Evolutionary conservation across 2,113 vertebrate species (phyloP), one percentile per base, ranked within the genome.

Genomic region (Gallinago paraguaiae): DNA sequence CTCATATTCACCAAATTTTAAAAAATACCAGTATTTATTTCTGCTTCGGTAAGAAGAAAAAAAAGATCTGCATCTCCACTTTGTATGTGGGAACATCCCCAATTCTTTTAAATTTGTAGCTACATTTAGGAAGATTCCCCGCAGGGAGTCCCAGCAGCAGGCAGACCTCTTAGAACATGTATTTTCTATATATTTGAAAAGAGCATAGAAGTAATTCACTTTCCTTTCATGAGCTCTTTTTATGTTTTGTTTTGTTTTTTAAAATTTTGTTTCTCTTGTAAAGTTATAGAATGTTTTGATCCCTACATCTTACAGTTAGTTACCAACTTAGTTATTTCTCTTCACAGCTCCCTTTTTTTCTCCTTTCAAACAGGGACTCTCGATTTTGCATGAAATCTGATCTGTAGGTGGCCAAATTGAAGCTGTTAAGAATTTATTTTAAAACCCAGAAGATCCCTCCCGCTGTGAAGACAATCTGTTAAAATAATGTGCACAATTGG

Each of bases 391-490:
- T 65, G 68, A 95, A 96, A 88, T 96, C 67, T 88, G 91, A 57
- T 94, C 74, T 79, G 91, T 93, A 94, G 90, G 94, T 93, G 88
- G 88, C 81, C 88, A 94, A 95, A 77, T 5, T 81, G 90, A 96
- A 96, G 60, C 71, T 92, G 91, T 79, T 87, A 86, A 76, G 64
- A 92, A 82, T 90, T 94, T 94, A 64, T 95, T 96, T 94, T 68
- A 95, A 94, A 95, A 97, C 89, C 68, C 94, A 90, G 92, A 95
- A 63, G 80, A 60, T 86, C 23, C 64, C 61, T 94, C 93, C 95
- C 48, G 30, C 86, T 86, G 76, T 0, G 30, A 90, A 92, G 74
- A 85, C 82, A 78, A 88, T 94, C 95, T 96, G 81, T 81, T 94
- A 91, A 83, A 84, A 95, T 91, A 86, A 86, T 90, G 69, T 60